Conservation (phyloP, 2,797 vertebrate species). For the Neosilurus hyrtlii region DNA sequence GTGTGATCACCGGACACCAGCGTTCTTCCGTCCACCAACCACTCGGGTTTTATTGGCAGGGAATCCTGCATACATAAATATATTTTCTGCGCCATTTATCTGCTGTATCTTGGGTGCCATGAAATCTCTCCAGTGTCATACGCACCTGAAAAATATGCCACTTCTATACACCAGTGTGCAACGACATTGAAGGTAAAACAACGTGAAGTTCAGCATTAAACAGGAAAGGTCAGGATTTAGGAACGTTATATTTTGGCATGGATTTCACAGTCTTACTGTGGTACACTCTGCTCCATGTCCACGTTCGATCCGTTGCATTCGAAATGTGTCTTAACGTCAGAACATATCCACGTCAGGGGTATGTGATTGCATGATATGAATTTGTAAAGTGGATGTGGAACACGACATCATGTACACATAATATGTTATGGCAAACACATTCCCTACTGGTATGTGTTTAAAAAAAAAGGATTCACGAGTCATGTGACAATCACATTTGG, state of each 20-base stretch:
- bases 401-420: not conserved
- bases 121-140: constrained; percentile 66
- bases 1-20: constrained; percentile 24
- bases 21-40: not conserved
- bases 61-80: constrained; percentile 67
- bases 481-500: not conserved
- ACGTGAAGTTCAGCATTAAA: not conserved
- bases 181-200: not conserved
- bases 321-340: not conserved
- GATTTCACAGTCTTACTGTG: not conserved
- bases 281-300: not conserved
- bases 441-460: not conserved
- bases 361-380: not conserved
- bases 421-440: not conserved
- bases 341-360: not conserved
- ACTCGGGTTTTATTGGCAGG: constrained; percentile 65
- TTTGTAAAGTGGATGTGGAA: not conserved
- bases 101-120: constrained; percentile 57
- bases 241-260: not conserved
- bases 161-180: not conserved
- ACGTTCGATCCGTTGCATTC: not conserved
- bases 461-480: not conserved
- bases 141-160: constrained; percentile 61
- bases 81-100: constrained; percentile 70
- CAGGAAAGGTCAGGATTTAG: not conserved